Base-by-base conservation (phyloP, 1,140 invertebrate species). In the Ptiloglossa arizonensis region DNA sequence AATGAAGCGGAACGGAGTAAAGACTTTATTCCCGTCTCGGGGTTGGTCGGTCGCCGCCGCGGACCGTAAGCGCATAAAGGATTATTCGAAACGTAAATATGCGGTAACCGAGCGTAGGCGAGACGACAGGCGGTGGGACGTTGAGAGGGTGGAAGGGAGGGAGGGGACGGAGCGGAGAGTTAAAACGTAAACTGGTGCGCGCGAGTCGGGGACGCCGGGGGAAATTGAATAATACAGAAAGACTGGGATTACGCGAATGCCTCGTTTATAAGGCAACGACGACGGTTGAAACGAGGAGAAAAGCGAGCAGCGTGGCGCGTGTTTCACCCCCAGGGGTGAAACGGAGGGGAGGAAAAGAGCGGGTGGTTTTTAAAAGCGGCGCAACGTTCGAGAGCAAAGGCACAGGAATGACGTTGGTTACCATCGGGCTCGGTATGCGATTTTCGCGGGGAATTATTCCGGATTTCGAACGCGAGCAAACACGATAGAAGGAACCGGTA, bases 161-260 rank as follows among this genome's bases (percentile, higher is more conserved):
- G n/a, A n/a, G n/a, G n/a, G n/a, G n/a, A n/a, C n/a, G n/a, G n/a
- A n/a, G n/a, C n/a, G n/a, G n/a, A n/a, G n/a, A n/a, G n/a, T n/a
- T n/a, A n/a, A n/a, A n/a, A n/a, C n/a, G n/a, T n/a, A n/a, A n/a
- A n/a, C n/a, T n/a, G n/a, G n/a, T n/a, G n/a, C n/a, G n/a, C n/a
- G n/a, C n/a, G n/a, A n/a, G n/a, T n/a, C n/a, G n/a, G 24, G 19
- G 11, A 1, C 5, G 35, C 6, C 54, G 44, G 44, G 24, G 59
- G 6, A 41, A 46, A 63, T 69, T 62, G 62, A 78, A 78, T 71
- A 78, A 71, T 63, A 72, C 27, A 72, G 68, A 41, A 46, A 56
- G n/a, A 54, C 48, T 63, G 56, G 46, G 35, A 78, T 72, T 63
- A 52, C 56, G 38, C 44, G 27, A 52, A 72, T 50, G 38, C 17